phyloP scores from a whole-genome alignment of 2,113 vertebrate species.

The Myrmecobius fasciatus region DNA sequence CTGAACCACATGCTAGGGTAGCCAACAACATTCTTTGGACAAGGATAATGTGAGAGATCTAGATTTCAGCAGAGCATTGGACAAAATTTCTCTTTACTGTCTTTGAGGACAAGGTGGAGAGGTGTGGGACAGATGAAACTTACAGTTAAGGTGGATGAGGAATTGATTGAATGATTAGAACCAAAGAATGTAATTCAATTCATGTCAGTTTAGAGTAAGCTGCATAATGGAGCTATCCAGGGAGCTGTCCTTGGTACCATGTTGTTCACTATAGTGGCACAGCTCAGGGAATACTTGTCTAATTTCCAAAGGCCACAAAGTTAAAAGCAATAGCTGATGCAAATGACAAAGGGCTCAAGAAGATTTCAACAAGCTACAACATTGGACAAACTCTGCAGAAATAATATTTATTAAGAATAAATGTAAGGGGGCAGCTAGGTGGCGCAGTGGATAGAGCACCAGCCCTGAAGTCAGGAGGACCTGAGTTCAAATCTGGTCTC shows the following conservation, averaged over 20 bases:
- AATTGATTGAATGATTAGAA: background rate
- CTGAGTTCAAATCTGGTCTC: too few relatives aligned
- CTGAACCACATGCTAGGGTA: background rate
- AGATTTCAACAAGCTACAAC: background rate
- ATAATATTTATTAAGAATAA: background rate
- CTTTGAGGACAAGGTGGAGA: background rate
- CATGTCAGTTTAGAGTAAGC: background rate
- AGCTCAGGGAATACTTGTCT: background rate
- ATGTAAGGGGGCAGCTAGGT: too few relatives aligned
- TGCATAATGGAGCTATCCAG: background rate
- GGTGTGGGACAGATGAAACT: background rate
- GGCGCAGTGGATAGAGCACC: too few relatives aligned
- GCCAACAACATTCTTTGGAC: background rate
- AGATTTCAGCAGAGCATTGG: background rate
- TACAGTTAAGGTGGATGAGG: background rate
- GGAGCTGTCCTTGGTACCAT: background rate
- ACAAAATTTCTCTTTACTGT: background rate
- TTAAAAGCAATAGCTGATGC: background rate
- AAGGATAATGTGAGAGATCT: background rate
- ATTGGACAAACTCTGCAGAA: background rate
- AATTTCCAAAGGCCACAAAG: background rate
- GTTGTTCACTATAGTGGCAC: background rate
- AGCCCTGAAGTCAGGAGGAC: too few relatives aligned
- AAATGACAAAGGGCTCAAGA: background rate
- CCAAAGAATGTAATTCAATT: background rate